phyloP scores from a whole-genome alignment of 2,797 vertebrate genomes.

The Jordanella pulchra region DNA sequence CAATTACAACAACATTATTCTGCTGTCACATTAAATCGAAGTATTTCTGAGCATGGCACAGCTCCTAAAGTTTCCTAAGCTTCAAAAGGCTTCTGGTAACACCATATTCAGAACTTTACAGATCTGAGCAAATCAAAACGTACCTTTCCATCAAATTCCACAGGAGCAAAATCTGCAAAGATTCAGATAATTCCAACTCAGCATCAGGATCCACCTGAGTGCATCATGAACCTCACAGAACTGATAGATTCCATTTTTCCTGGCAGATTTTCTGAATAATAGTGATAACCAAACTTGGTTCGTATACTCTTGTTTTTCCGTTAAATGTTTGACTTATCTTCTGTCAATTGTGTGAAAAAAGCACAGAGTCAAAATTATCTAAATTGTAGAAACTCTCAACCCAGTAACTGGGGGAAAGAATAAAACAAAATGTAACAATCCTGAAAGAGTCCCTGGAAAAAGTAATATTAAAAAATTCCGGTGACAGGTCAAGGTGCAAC shows the following conservation, averaged over 20 bases:
- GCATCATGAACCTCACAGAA: conserved; percentile 21
- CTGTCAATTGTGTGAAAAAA: conserved; percentile 11
- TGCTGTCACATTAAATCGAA: background rate
- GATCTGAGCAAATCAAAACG: conserved; percentile 30
- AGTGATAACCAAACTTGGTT: background rate
- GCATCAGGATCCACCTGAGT: conserved; percentile 65
- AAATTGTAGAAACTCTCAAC: background rate
- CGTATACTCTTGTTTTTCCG: conserved; percentile 36
- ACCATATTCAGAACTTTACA: background rate
- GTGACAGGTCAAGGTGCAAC: conserved; percentile 23
- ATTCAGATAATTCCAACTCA: conserved; percentile 42
- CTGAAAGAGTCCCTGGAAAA: conserved; percentile 8
- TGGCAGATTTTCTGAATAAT: conserved; percentile 8
- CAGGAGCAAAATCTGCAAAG: conserved; percentile 37
- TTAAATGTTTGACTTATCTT: conserved; percentile 23
- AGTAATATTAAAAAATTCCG: conserved; percentile 44
- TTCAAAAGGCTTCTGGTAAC: background rate
- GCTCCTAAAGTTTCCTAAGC: background rate
- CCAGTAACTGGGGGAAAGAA: conserved; percentile 5
- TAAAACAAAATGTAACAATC: background rate
- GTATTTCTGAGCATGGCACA: background rate
- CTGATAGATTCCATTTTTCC: conserved; percentile 30
- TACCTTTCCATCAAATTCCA: conserved; percentile 61
- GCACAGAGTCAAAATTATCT: conserved; percentile 9
- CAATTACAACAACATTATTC: background rate